A percentile compares a stretch with the other conserved stretches of the same genome.
These are phyloP conservation scores for Strigamia crassipes DNA, from an alignment of 2,888 invertebrate species.

Conservation along the genomic window DNA sequence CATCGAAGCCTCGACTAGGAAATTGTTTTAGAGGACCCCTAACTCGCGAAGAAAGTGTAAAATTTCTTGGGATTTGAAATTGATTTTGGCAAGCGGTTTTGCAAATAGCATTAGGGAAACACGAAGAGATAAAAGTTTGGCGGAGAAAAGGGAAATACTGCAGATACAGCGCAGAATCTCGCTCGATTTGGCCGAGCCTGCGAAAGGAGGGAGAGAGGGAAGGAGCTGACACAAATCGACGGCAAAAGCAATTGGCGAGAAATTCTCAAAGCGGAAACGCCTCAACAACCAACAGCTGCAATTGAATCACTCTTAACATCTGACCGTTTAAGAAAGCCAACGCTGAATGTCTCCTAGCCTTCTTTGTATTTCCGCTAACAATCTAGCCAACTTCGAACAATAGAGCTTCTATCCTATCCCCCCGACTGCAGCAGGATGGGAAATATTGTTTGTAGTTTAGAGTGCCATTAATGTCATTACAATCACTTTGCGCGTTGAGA, in stretches of 20 bases:
- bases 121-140: background rate
- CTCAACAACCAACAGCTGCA: background rate
- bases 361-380: too few species aligned
- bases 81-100: background rate
- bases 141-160: background rate
- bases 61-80: background rate
- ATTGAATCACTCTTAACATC: background rate
- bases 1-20: too few species aligned
- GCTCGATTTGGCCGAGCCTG: background rate
- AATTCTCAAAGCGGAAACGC: background rate
- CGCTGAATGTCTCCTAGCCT: too few species aligned
- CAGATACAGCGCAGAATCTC: background rate
- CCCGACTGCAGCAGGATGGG: too few species aligned
- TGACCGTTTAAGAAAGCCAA: background rate
- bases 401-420: too few species aligned
- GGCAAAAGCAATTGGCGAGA: background rate
- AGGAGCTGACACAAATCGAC: background rate
- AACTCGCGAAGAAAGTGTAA: background rate
- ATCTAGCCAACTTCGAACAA: too few species aligned
- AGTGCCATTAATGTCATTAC: too few species aligned
- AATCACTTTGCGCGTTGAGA: too few species aligned
- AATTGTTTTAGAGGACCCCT: background rate
- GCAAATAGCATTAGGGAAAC: background rate
- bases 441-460: too few species aligned
- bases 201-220: too few species aligned